Base-by-base conservation (phyloP, 1,140 invertebrate species). In the Anagrus nilaparvatae region DNA sequence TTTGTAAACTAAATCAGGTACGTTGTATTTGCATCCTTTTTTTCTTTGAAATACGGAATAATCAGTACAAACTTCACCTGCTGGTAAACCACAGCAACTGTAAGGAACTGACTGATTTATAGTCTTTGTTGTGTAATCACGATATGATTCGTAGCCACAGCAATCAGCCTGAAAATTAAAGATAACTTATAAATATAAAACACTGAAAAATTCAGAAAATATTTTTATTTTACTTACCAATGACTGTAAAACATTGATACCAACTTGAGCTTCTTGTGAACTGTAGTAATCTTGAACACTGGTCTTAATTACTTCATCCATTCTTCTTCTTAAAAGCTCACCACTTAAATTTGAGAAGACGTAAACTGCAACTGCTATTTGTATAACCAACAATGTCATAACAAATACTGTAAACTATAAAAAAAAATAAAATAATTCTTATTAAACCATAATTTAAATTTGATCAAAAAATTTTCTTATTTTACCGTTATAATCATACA, bases 401-500 rank as follows among this genome's bases (percentile, higher is more conserved):
- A 82, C 55, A 53, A 78, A 67, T 43, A 78, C 66, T 3, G 78
- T 73, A 56, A 79, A 82, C 79, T 82, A 14, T 52, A 14, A 69
- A 65, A 20, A 14, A 32, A 20, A 34, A 50, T n/a, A n/a, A n/a
- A n/a, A n/a, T n/a, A n/a, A n/a, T n/a, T n/a, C n/a, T n/a, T n/a
- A n/a, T n/a, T n/a, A n/a, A n/a, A n/a, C n/a, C n/a, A n/a, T n/a
- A n/a, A n/a, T n/a, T n/a, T n/a, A n/a, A n/a, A n/a, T n/a, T n/a
- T n/a, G n/a, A n/a, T n/a, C n/a, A n/a, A n/a, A n/a, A 45, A 27
- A 39, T 46, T 33, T 28, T 4, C 19, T 38, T 23, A 39, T 38
- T 10, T 72, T 72, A 85, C 82, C 53, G 78, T 82, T 25, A 86
- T 69, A 20, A 85, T 76, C 76, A 91, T 80, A 56, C 82, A 85